These are phyloP conservation scores for Lamproptera curius DNA, from an alignment of 2,888 invertebrate species.

Conservation along the genomic window DNA sequence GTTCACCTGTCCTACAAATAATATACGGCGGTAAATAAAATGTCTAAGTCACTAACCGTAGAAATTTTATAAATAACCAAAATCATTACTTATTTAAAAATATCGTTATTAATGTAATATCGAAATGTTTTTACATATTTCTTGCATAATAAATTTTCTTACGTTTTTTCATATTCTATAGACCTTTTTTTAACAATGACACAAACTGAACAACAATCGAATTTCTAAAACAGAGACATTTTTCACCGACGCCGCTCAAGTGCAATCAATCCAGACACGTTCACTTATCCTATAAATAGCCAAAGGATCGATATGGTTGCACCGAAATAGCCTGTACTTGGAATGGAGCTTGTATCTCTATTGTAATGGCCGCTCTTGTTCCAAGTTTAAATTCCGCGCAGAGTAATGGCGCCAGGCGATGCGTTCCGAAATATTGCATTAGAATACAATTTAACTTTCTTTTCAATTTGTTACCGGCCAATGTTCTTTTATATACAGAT, in stretches of 20 bases:
- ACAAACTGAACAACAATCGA: constrained; percentile 18
- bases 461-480: not conserved
- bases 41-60: no score
- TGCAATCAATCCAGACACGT: constrained; percentile 28
- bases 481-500: no score
- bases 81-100: no score
- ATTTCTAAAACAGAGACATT: constrained; percentile 20
- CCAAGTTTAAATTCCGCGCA: constrained; percentile 21
- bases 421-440: not conserved
- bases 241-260: constrained; percentile 21
- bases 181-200: no score
- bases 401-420: constrained; percentile 9
- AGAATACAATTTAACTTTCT: not conserved
- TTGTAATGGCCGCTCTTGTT: constrained; percentile 21
- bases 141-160: not conserved
- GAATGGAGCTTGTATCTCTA: constrained; percentile 23
- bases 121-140: constrained; percentile 1
- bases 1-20: no score
- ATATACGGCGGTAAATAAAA: no score
- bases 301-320: constrained; percentile 27
- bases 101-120: no score
- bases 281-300: constrained; percentile 37
- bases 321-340: constrained; percentile 32
- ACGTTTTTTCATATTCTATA: no score
- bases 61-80: no score